Evolutionary conservation across 53 echinoderm and acorn worm species (phyloP), one percentile per base, ranked within the genome.

Genomic region (Apostichopus leukothele): DNA sequence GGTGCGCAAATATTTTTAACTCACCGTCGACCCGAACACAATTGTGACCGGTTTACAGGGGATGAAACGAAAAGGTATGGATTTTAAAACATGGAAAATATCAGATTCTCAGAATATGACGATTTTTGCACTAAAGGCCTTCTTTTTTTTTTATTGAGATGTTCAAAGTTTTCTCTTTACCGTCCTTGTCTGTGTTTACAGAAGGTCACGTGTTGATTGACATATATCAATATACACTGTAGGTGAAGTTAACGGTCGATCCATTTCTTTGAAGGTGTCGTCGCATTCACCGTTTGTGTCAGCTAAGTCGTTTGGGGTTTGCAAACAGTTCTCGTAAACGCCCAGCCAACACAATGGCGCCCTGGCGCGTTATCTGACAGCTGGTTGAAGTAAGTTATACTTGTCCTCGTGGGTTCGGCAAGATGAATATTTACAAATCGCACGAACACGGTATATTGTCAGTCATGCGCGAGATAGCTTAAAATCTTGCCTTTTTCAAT

Each of bases 261-360:
- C n/a, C 80, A 52, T 10, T 19, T 81, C 55, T 81, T 54, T 22
- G 55, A 10, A 81, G 81, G 81, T 81, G 81, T 81, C 81, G 53
- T 51, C 59, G 14, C 55, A 51, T 81, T 81, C 81, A 55, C 81
- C 55, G 14, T n/a, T 60, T 20, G 81, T 81, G 81, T 55, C 59
- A 54, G 18, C 55, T 81, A 81, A 81, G 19, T 81, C 81, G 81
- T 51, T 53, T 52, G 55, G 71, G 23, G 81, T 81, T 81, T 81
- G 81, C 81, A 81, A 81, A 81, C 81, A 81, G 81, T 81, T 81
- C 81, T 54, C 81, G 55, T 81, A 23, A 81, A 81, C 81, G 81
- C 81, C 81, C 81, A 81, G 21, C 81, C 55, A 81, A 81, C 59
- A 81, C 55, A 81, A 81, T 55, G 23, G 81, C 81, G 23, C 18